phyloP scores from a whole-genome alignment of 2,797 vertebrate genomes.

The Silurus aristotelis region DNA sequence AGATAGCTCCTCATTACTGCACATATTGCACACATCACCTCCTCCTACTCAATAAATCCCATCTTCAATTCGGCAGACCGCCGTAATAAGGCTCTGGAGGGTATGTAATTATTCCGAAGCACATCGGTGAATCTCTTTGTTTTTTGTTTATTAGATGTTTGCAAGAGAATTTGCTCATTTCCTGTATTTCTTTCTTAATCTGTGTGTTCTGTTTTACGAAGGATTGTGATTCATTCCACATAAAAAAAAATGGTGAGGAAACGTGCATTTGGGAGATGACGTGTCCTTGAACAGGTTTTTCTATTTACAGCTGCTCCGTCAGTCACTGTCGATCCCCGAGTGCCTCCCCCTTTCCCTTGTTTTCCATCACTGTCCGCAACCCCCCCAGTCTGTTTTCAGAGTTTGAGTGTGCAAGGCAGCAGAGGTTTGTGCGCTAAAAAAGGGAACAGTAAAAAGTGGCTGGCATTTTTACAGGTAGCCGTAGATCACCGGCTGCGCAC shows the following conservation, averaged over 20 bases:
- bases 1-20: constrained; percentile 46
- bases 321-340: constrained; percentile 42
- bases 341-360: constrained; percentile 27
- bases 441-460: constrained; percentile 51
- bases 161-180: neutral
- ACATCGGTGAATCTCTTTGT: constrained; percentile 16
- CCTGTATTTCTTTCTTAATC: neutral
- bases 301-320: constrained; percentile 63
- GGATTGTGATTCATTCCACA: neutral
- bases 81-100: constrained; percentile 17
- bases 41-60: constrained; percentile 39
- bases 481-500: constrained; percentile 53
- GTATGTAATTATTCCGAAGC: constrained; percentile 21
- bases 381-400: constrained; percentile 15
- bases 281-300: constrained; percentile 68
- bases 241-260: neutral
- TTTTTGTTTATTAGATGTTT: constrained; percentile 22
- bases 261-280: constrained; percentile 45
- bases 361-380: constrained; percentile 27
- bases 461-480: constrained; percentile 58
- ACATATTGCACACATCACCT: constrained; percentile 40
- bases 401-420: constrained; percentile 40
- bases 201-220: neutral
- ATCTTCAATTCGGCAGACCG: constrained; percentile 14
- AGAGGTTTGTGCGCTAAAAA: constrained; percentile 43